Percentiles rank a stretch among this genome's conserved stretches.
phyloP scores from a whole-genome alignment of 2,113 vertebrate species.

The Amblyopsis rosae region DNA sequence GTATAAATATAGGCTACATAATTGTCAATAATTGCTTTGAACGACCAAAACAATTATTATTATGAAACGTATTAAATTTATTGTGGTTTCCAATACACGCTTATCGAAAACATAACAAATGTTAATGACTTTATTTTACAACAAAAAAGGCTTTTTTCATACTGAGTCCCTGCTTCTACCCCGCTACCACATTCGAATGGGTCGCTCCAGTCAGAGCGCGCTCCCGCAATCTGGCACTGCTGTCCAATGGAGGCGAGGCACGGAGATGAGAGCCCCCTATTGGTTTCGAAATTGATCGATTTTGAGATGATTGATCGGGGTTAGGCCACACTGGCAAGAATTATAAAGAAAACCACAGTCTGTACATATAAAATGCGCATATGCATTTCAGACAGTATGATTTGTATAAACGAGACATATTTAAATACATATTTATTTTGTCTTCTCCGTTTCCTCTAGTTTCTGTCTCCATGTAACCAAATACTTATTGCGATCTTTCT shows the following conservation, averaged over 20 bases:
- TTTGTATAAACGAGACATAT: slow-evolving; percentile 22
- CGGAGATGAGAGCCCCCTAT: slow-evolving; percentile 75
- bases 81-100: too few relatives aligned
- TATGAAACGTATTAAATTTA: too few relatives aligned
- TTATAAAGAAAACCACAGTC: slow-evolving; percentile 45
- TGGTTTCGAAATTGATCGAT: slow-evolving; percentile 85
- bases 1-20: too few relatives aligned
- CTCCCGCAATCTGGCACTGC: slow-evolving; percentile 69
- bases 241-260: slow-evolving; percentile 80
- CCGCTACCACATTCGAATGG: slow-evolving; percentile 81
- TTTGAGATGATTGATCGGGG: slow-evolving; percentile 84
- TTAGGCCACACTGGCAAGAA: slow-evolving; percentile 77
- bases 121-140: neutral
- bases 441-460: neutral
- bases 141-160: slow-evolving; percentile 10
- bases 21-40: too few relatives aligned
- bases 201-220: slow-evolving; percentile 85
- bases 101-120: too few relatives aligned
- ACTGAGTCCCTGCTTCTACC: slow-evolving; percentile 61
- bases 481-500: too few relatives aligned
- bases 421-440: neutral
- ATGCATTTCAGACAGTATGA: slow-evolving; percentile 15
- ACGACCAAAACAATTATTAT: too few relatives aligned
- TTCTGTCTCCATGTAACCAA: too few relatives aligned
- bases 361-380: slow-evolving; percentile 18